These are phyloP conservation scores for Austrolebias charrua DNA, from an alignment of 2,797 vertebrate species.

Conservation along the genomic window DNA sequence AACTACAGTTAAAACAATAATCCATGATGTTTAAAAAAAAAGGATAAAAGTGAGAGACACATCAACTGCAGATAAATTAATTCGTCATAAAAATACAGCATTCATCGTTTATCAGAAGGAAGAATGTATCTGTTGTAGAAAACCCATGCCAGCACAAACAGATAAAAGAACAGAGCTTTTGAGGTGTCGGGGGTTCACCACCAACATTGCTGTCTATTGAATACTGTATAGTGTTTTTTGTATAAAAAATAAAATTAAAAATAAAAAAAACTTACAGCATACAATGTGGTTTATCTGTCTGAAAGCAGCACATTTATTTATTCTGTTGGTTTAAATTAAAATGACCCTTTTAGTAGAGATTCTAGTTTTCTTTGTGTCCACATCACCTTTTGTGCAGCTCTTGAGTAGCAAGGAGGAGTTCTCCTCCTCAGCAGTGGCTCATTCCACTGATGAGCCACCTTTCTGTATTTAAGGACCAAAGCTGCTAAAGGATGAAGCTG, in stretches of 20 bases:
- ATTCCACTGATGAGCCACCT: no score
- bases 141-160: conserved; percentile 46
- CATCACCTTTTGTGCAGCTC: no score
- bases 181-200: conserved; percentile 56
- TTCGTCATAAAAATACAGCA: conserved; percentile 27
- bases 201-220: conserved; percentile 46
- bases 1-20: conserved; percentile 21
- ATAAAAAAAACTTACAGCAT: conserved; percentile 2
- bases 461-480: no score
- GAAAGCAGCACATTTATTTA: conserved; percentile 37
- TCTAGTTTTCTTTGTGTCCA: conserved; percentile 2
- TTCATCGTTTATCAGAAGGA: conserved; percentile 52
- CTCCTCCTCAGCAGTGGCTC: no score
- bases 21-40: conserved; percentile 23
- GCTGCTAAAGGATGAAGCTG: no score
- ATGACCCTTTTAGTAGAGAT: no score
- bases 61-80: conserved; percentile 48
- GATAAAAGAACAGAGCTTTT: conserved; percentile 64
- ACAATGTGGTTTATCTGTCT: conserved; percentile 28
- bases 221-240: conserved; percentile 5
- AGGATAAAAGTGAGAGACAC: conserved; percentile 7
- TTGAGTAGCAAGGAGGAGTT: no score
- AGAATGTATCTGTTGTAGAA: conserved; percentile 58
- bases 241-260: not conserved
- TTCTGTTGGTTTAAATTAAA: conserved; percentile 25